Base-by-base conservation (phyloP, 2,113 vertebrate genomes). In the Chitala chitala region DNA sequence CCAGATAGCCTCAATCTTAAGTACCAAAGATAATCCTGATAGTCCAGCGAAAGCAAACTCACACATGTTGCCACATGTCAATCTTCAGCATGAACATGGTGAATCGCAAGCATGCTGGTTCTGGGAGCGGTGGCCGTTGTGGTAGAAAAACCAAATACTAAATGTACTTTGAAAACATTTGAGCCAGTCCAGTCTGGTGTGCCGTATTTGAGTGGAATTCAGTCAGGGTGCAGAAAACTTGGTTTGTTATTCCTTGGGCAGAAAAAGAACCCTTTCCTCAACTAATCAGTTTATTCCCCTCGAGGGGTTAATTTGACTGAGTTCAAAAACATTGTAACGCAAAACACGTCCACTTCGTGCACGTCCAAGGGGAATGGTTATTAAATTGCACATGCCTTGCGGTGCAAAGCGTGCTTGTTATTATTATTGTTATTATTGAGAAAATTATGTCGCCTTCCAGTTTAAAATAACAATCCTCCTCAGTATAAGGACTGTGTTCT, bases 211-310 rank as follows among this genome's bases (percentile, higher is more conserved):
- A 76, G 65, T 74, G 55, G 68, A 79, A 63, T 75, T 29, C 42
- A 69, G 72, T 73, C 74, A 53, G 75, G 84, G 73, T 29, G 44
- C 20, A 54, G 22, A 75, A 75, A 56, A 75, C 55, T 51, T 61
- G 46, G 80, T 86, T 89, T 89, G 77, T 88, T 88, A 78, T 85
- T 84, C 38, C 78, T 50, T 79, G 75, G 29, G n/a, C n/a, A 68
- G 56, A 76, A 72, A 70, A 53, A 70, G 54, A 54, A 33, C 74
- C 76, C 79, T 82, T 78, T 78, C 73, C 71, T 75, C 69, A 78
- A 75, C 76, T 81, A 82, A 87, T 87, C 77, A 80, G 72, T 89
- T 84, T 79, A 82, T 85, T 76, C 80, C 76, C 77, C 81, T 78
- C 76, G 42, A 33, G 78, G 82, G 81, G 73, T 69, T 72, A 56